phyloP scores from a whole-genome alignment of 2,113 vertebrate species.

The Sinocyclocheilus anophthalmus region DNA sequence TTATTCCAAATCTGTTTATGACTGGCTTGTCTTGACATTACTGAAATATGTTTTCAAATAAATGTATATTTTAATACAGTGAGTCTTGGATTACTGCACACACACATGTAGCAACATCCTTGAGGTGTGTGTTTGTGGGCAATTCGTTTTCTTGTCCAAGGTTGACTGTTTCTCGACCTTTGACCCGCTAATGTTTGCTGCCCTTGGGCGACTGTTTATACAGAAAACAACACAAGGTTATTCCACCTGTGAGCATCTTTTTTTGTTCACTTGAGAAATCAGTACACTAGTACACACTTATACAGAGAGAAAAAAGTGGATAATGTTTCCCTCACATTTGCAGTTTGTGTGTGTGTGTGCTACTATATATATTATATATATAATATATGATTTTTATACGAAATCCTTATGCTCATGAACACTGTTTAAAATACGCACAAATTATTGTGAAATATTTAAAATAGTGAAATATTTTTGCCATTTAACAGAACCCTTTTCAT shows the following conservation, averaged over 20 bases:
- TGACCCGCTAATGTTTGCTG: slow-evolving; percentile 26
- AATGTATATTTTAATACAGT: not conserved
- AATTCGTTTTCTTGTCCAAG: not conserved
- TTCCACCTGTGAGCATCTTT: not conserved
- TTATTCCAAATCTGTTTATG: too few species aligned
- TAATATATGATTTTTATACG: too few species aligned
- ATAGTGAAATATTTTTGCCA: too few species aligned
- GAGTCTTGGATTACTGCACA: not conserved
- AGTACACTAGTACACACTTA: not conserved
- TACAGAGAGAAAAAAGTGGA: not conserved
- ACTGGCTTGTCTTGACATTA: not conserved
- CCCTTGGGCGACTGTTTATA: slow-evolving; percentile 52
- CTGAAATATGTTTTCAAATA: not conserved
- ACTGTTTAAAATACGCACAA: too few species aligned
- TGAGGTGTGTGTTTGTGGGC: slow-evolving; percentile 14
- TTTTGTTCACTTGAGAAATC: not conserved
- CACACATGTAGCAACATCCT: slow-evolving; percentile 18
- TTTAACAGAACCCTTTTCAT: too few species aligned
- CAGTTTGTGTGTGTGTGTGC: too few species aligned
- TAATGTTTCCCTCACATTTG: not conserved
- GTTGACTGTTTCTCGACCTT: slow-evolving; percentile 32
- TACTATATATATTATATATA: too few species aligned
- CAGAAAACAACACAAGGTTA: slow-evolving; percentile 51
- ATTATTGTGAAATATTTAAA: too few species aligned
- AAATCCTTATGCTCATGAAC: too few species aligned